Evolutionary conservation across 64 coral and sea anemone genomes (phyloP).

Genomic region (Astreopora myriophthalma): DNA sequence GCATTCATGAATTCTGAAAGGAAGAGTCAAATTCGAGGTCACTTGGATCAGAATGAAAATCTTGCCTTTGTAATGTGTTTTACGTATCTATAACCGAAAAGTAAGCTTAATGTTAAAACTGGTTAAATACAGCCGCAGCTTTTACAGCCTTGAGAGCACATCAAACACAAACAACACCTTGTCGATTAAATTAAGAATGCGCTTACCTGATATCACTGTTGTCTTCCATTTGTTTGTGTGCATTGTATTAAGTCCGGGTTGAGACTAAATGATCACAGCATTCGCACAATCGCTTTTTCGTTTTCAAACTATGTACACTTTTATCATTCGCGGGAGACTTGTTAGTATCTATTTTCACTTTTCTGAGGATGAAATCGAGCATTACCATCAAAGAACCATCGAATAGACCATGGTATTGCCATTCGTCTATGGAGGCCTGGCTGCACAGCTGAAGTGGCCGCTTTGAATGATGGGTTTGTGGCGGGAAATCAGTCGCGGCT

Average conservation of each 20-base stretch:
- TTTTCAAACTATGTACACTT: background rate
- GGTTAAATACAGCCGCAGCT: background rate
- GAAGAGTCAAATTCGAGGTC: constrained; percentile 3
- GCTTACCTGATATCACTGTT: no score
- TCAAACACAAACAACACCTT: background rate
- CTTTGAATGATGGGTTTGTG: background rate
- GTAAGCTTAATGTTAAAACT: background rate
- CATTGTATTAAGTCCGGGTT: background rate
- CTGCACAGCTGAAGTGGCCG: background rate
- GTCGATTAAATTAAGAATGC: no score
- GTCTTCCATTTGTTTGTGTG: background rate
- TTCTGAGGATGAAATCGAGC: no score
- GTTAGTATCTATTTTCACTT: background rate
- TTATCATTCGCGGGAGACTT: background rate
- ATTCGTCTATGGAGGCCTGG: background rate
- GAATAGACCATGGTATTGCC: no score
- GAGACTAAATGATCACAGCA: background rate
- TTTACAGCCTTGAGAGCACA: background rate
- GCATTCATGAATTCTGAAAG: background rate
- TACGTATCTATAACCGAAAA: background rate
- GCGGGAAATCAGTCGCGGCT: background rate
- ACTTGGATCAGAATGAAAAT: background rate
- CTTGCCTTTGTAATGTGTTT: background rate
- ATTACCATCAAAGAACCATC: no score
- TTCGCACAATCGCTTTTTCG: background rate